Evolutionary conservation across 2,113 vertebrate genomes (phyloP), one percentile per base, ranked within the genome.

Genomic region (Oncorhynchus masou): DNA sequence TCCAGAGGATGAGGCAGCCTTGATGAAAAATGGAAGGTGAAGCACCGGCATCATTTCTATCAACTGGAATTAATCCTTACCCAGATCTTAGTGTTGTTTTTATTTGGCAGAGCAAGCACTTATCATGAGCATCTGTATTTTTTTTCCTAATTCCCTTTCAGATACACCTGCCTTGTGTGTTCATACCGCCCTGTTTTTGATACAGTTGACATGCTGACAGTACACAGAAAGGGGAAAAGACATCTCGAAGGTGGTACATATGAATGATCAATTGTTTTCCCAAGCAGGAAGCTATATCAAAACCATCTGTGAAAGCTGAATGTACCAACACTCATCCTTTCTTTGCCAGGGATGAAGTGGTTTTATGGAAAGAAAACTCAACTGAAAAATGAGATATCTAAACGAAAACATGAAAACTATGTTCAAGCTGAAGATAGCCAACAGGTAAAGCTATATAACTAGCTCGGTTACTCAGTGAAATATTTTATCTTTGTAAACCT

Each of bases 101-200:
- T 1, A n/a, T 25, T 16, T 22, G 22, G 60, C 20, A n/a, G 24
- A 22, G n/a, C 60, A 64, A 25, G n/a, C 7, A 24, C 60, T 64
- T 64, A 22, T 22, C 20, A 64, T 22, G 7, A 12, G 49, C 16
- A 54, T 54, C 49, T 54, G 20, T 24, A 11, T 64, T 7, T 34
- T 48, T 48, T 49, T 25, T 24, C 29, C 7, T n/a, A 70, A 72
- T 62, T 5, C 62, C 0, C 78, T 5, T 70, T 2, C 25, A 99
- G 97, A 78, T 96, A 95, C 48, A 93, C 96, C n/a, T 99, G 97
- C 86, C 91, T 94, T 0, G 93, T 99, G 74, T 98, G 97, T 48
- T 93, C 93, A 71, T 94, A 95, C 79, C 94, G 95, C 2, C 97
- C 97, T 0, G 90, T 98, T 27, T 96, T 98, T 51, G 96, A 98